These are phyloP conservation scores for Parasteatoda tepidariorum DNA, from an alignment of 1,140 invertebrate genomes.

Conservation along the genomic window DNA sequence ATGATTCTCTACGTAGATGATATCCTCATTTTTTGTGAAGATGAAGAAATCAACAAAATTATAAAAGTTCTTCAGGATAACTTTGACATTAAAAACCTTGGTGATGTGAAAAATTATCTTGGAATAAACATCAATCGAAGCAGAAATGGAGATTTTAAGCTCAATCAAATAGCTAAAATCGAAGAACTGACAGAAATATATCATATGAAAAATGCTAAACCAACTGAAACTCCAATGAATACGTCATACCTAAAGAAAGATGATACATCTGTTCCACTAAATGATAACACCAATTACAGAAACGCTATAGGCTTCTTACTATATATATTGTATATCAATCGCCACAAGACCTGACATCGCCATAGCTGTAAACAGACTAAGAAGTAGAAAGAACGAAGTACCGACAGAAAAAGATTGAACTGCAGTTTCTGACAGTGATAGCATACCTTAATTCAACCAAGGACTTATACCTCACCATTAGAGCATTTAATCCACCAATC, in stretches of 20 bases:
- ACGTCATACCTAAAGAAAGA: neutral
- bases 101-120: neutral
- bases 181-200: neutral
- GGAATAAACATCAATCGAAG: neutral
- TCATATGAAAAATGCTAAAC: neutral
- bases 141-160: too few relatives aligned
- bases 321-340: neutral
- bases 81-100: neutral
- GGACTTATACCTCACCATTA: neutral
- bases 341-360: neutral
- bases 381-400: neutral
- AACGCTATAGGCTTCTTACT: too few relatives aligned
- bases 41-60: neutral
- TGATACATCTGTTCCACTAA: neutral
- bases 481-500: neutral
- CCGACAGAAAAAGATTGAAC: neutral
- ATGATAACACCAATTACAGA: too few relatives aligned
- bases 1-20: neutral
- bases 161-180: neutral
- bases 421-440: neutral
- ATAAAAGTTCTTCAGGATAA: neutral
- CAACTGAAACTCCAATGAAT: neutral
- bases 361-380: neutral
- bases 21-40: neutral
- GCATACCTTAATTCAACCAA: neutral